Base-by-base conservation (phyloP, 2,113 vertebrate genomes). In the Otus sunia region DNA sequence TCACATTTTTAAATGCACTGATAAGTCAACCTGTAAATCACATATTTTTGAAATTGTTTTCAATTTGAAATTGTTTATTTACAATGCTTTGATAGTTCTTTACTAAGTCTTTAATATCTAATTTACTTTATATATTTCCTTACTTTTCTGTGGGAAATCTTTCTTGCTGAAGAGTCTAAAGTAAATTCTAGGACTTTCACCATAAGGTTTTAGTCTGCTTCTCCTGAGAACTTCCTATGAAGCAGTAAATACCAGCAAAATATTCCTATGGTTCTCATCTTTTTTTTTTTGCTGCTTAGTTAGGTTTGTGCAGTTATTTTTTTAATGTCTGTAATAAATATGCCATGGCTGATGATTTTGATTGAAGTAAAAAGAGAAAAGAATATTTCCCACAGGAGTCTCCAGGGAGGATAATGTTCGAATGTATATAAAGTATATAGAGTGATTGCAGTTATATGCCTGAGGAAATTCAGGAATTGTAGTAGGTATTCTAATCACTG, bases 341-440 rank as follows among this genome's bases (percentile, higher is more conserved):
- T 93, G 90, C 80, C 91, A 95, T 76, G 64, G 90, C 17, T 79
- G 91, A 97, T 86, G 75, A 96, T 96, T 96, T 96, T 92, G 83
- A 97, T 37, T 95, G 95, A 97, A 95, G 90, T 67, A 94, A 90
- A 95, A 93, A 88, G 76, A 94, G 93, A 96, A 95, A 96, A 95
- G 41, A 93, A 91, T 96, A 97, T 95, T 97, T 98, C 91, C 88
- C 86, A 76, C 77, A 92, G 83, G 88, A 97, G 88, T 86, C 71
- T 96, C 93, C 37, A 81, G 83, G 77, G 88, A 92, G 21, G 84
- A 36, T 73, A 93, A 96, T 73, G 85, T 95, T 92, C 92, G 86
- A 96, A 96, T 84, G 74, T 92, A 93, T 94, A 89, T 90, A 90
- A 94, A 92, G 37, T 62, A 91, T 84, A 96, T 36, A 73, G 68